Evolutionary conservation across 2,888 invertebrate species (phyloP).

Genomic region (Leptinotarsa tumamoca): DNA sequence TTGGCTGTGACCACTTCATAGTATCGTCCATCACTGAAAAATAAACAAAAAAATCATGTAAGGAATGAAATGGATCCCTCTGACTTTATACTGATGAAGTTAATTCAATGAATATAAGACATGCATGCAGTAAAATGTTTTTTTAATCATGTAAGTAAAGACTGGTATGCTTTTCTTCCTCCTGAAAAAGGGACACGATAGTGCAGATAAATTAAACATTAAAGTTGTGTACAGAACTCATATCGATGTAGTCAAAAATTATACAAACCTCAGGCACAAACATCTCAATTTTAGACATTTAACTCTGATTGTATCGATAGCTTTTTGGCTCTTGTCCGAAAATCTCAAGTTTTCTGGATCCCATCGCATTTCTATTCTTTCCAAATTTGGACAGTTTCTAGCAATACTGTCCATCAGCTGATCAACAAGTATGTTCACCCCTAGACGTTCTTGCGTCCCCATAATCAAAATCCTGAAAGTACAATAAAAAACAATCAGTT

Average conservation of each 20-base stretch:
- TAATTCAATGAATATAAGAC: too few relatives aligned
- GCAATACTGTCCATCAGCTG: constrained; percentile 98
- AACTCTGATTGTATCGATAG: constrained; percentile 96
- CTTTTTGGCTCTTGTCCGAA: constrained; percentile 99
- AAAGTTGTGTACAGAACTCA: background rate
- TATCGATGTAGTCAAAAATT: background rate
- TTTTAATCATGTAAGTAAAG: too few relatives aligned
- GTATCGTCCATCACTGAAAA: constrained; percentile 94
- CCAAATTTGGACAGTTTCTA: constrained; percentile 87
- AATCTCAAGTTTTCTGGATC: constrained; percentile 98
- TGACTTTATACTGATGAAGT: background rate
- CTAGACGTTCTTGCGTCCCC: constrained; percentile 97
- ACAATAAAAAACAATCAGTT: background rate
- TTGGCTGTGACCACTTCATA: constrained; percentile 99
- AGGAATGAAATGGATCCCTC: too few relatives aligned
- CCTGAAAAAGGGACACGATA: too few relatives aligned
- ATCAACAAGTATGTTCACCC: constrained; percentile 97
- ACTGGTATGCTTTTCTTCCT: too few relatives aligned
- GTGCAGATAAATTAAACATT: background rate
- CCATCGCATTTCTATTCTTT: constrained; percentile 96
- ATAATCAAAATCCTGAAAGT: constrained; percentile 89
- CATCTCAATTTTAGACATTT: constrained; percentile 94
- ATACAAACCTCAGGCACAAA: constrained; percentile 85
- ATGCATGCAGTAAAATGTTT: too few relatives aligned
- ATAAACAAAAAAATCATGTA: background rate